A percentile compares a stretch with the other conserved stretches of the same genome.
These are phyloP conservation scores for Nebria brevicollis DNA, from an alignment of 2,888 invertebrate genomes.

Conservation along the genomic window DNA sequence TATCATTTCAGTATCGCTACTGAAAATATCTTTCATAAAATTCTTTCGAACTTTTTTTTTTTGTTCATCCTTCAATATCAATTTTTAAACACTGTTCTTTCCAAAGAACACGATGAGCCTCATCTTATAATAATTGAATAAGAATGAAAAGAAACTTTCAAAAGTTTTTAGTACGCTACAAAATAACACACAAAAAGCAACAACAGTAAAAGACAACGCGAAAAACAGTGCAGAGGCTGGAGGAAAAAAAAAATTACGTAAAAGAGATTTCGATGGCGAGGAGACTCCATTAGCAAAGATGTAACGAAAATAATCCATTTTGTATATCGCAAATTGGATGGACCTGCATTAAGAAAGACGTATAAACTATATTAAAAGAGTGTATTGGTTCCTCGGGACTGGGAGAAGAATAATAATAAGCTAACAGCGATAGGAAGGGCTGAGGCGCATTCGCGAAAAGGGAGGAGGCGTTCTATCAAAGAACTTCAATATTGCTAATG, in stretches of 20 bases:
- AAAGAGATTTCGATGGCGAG: constrained; percentile 2
- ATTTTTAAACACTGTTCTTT: background rate
- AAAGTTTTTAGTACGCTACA: background rate
- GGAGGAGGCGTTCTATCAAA: constrained; percentile 24
- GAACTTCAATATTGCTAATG: constrained; percentile 45
- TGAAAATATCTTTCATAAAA: too few species aligned
- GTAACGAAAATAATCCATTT: constrained; percentile 46
- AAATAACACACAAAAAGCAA: background rate
- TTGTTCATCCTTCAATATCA: background rate
- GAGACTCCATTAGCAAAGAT: constrained; percentile 43
- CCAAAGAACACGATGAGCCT: background rate
- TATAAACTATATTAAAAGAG: constrained; percentile 42
- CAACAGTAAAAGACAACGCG: constrained; percentile 21
- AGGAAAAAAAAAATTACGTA: background rate
- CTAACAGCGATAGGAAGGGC: background rate
- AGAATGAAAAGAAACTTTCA: constrained; percentile 37
- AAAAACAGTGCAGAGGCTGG: constrained; percentile 15
- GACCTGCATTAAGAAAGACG: constrained; percentile 40
- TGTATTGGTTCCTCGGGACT: constrained; percentile 30
- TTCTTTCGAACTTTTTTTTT: background rate
- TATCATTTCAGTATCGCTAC: background rate
- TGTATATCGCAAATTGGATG: constrained; percentile 45
- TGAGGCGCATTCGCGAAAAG: background rate
- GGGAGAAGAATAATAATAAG: constrained; percentile 41
- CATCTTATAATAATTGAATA: constrained; percentile 37